Base-by-base conservation (phyloP, 2,113 vertebrate species). In the Upupa epops region DNA sequence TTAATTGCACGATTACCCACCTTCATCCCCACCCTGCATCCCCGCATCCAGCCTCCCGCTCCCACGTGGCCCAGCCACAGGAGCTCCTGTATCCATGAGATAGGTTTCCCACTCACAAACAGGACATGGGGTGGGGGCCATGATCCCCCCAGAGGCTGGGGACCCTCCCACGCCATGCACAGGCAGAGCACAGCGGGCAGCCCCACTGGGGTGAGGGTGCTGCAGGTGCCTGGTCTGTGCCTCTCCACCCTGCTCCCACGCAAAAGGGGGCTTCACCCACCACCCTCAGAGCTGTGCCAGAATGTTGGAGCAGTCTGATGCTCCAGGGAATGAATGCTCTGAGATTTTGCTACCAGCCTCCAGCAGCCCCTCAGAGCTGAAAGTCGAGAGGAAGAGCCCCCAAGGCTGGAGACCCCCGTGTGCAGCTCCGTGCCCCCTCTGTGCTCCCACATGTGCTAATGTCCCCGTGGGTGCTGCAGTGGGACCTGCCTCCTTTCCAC, bases 1-100 rank as follows among this genome's bases (percentile, higher is more conserved):
- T 96, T 98, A 97, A 97, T 97, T 97, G 96, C 94, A 95, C 97
- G 91, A 84, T 97, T 97, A 91, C 94, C 89, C 95, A 96, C 93
- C 94, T 95, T 96, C 94, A 69, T 92, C 87, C 91, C 92, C 91
- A 94, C 94, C 61, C 51, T 89, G 6, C 19, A 82, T 78, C 84
- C 95, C 96, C 37, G 3, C 58, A 92, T 92, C 89, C 92, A 94
- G 17, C 77, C 91, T 90, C 63, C 83, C 0, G 9, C 49, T 74
- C 65, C 82, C 6, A 3, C 2, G 3, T 55, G 48, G 37, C 89
- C 76, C 84, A 64, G 40, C 18, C 6, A 0, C 54, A 86, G 36
- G 26, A 32, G 32, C 42, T 42, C 37, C 36, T 63, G 31, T 1
- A 12, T 71, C 31, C 34, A 28, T 22, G 18, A 28, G 37, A 17